phyloP scores from a whole-genome alignment of 2,888 invertebrate genomes.

The Ashinkailepas kermadecensis region DNA sequence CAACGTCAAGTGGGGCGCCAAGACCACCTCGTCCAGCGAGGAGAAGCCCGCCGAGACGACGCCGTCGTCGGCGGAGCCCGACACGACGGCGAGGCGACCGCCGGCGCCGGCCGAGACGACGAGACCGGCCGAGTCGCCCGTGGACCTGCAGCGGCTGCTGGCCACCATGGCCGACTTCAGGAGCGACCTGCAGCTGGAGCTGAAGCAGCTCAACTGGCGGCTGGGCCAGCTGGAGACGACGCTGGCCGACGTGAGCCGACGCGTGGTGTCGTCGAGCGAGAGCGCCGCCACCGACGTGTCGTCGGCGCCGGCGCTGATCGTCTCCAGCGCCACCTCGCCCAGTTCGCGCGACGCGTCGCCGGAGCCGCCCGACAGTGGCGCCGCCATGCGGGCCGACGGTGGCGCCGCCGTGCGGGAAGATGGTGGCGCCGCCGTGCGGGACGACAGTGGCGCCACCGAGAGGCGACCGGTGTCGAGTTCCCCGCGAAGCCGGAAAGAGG shows the following conservation, averaged over 20 bases:
- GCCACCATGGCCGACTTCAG: background rate
- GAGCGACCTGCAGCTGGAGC: background rate
- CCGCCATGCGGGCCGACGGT: background rate
- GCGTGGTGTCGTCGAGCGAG: background rate
- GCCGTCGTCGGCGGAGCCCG: background rate
- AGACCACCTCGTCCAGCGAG: background rate
- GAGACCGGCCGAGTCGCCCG: no score
- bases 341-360: background rate
- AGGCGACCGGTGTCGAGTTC: no score
- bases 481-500: no score
- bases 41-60: background rate
- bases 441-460: no score
- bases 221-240: background rate
- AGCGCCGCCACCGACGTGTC: constrained; percentile 9
- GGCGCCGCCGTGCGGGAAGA: background rate
- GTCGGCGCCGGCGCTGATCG: background rate
- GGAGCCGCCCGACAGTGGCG: background rate
- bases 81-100: background rate
- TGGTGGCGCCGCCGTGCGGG: background rate
- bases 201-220: background rate
- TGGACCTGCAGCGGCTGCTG: background rate
- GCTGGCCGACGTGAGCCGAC: background rate
- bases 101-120: background rate
- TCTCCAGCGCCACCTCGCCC: background rate
- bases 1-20: background rate